Evolutionary conservation across 2,797 vertebrate species (phyloP), one percentile per base, ranked within the genome.

Genomic region (Typhlichthys subterraneus): DNA sequence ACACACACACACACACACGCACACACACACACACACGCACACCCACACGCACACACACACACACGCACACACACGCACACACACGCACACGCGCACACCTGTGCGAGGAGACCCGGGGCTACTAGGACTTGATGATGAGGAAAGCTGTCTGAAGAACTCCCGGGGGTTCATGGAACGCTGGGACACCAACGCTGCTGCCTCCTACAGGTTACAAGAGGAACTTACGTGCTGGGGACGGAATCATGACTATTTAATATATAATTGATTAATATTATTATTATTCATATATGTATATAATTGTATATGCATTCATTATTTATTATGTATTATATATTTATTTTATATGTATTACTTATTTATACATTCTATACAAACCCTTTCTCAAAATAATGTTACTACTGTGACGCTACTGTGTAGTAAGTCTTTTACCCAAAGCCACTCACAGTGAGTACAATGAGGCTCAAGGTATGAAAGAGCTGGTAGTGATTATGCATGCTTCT

Each of bases 91-190:
- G 12, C 19, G 8, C 14, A 14, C 58, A 94, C 93, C 92, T 63
- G 88, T 61, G 68, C 84, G 86, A 17, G 91, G 87, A 19, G 93
- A 84, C 63, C 77, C 75, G 51, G 92, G 84, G 61, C 89, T 92
- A 1, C 71, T 85, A 31, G 92, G 88, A 74, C 85, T 90, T 61
- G 88, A 88, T 0, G 89, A 83, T 2, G 91, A 83, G 0, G 92
- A 94, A 10, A 94, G 85, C 75, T 94, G 94, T 68, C 91, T 90
- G 84, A 96, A 94, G 86, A 95, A 94, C 61, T 93, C 94, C 15
- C 94, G 78, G 0, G 94, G 94, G 77, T 94, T 94, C 76, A 94
- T 89, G 14, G 91, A 76, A 59, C 93, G 91, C 57, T 94, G 92
- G 6, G 93, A 94, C 17, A 94, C 91, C 69, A 94, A 90, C 4